Evolutionary conservation across 2,888 invertebrate species (phyloP).

Genomic region (Dolichomitus sp.): DNA sequence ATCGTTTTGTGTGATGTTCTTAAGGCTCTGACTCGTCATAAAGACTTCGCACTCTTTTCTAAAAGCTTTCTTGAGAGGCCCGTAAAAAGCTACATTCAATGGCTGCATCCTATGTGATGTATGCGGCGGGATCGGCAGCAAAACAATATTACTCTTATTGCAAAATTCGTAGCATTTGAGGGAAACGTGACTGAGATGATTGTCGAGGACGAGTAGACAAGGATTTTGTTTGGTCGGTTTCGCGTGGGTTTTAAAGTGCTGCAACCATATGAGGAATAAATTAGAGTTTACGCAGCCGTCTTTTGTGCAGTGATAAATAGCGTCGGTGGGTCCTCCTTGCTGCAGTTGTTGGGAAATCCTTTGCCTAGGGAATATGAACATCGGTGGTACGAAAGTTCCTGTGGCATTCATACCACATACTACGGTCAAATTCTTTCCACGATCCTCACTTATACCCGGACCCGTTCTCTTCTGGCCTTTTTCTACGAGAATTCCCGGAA

Average conservation of each 20-base stretch:
- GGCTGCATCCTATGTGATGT: slow-evolving; percentile 74
- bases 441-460: slow-evolving; percentile 41
- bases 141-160: slow-evolving; percentile 67
- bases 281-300: slow-evolving; percentile 75
- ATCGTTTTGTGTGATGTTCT: slow-evolving; percentile 67
- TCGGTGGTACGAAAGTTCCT: slow-evolving; percentile 84
- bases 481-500: slow-evolving; percentile 80
- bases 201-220: slow-evolving; percentile 77
- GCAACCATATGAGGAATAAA: slow-evolving; percentile 62
- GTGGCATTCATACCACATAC: slow-evolving; percentile 84
- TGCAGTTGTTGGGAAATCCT: slow-evolving; percentile 82
- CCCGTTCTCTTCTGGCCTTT: slow-evolving; percentile 73
- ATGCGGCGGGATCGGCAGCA: slow-evolving; percentile 76
- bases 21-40: slow-evolving; percentile 58
- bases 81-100: slow-evolving; percentile 72
- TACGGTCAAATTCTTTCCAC: slow-evolving; percentile 61
- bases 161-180: slow-evolving; percentile 68
- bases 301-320: slow-evolving; percentile 77
- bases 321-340: slow-evolving; percentile 83
- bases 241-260: slow-evolving; percentile 76
- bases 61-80: slow-evolving; percentile 72
- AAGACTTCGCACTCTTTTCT: slow-evolving; percentile 68
- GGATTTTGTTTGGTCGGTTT: slow-evolving; percentile 79
- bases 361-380: slow-evolving; percentile 86
- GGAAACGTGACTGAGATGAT: slow-evolving; percentile 76